Conservation (phyloP, 2,113 vertebrate species). For the Cryptotis parvus region DNA sequence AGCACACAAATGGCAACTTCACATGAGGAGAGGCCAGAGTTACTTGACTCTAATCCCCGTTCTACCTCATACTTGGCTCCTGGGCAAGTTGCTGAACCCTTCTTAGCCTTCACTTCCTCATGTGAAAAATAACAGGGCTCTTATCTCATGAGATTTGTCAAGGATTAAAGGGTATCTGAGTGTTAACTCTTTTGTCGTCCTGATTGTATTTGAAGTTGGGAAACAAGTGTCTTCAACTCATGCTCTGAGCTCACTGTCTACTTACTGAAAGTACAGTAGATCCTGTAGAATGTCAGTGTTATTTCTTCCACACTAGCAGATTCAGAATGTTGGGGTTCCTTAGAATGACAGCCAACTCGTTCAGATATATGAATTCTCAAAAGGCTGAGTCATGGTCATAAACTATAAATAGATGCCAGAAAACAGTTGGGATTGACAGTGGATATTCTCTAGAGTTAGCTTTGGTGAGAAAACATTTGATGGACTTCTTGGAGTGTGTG, state of each 20-base stretch:
- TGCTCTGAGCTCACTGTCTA: no score
- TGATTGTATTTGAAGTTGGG: not conserved
- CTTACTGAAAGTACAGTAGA: not conserved
- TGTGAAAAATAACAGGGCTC: conserved; percentile 14
- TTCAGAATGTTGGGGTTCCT: conserved; percentile 13
- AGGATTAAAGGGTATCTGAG: not conserved
- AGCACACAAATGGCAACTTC: not conserved
- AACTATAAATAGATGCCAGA: not conserved
- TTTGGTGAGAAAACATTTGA: not conserved
- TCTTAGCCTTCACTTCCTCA: conserved; percentile 28
- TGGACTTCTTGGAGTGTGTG: conserved; percentile 18
- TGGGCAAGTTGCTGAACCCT: not conserved
- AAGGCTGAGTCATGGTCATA: not conserved
- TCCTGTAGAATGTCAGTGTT: not conserved
- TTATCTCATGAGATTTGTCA: not conserved
- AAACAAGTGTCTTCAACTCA: not conserved
- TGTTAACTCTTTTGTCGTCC: not conserved
- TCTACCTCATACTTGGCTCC: not conserved
- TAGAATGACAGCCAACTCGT: not conserved
- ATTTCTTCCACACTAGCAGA: not conserved
- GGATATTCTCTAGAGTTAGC: not conserved
- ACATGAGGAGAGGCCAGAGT: not conserved
- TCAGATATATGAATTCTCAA: not conserved
- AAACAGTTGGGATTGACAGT: not conserved
- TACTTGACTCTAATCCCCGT: not conserved